Conservation (phyloP, 2,113 vertebrate species). For the Melanotaenia duboulayi region DNA sequence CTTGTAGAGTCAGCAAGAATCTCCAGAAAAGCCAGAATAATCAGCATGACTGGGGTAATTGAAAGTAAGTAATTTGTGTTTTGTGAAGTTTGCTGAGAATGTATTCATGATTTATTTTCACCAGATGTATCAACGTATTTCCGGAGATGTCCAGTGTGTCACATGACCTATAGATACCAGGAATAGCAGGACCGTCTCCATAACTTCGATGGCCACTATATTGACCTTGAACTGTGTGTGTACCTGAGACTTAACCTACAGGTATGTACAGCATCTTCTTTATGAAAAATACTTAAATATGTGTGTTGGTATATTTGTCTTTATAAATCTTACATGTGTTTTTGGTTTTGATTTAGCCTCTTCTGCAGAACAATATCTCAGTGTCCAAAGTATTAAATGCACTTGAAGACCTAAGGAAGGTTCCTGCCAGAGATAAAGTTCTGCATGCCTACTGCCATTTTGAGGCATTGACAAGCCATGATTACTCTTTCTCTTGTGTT, state of each 20-base stretch:
- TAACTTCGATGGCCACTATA: slow-evolving; percentile 4
- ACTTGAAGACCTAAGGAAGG: neutral
- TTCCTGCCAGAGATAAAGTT: too few species aligned
- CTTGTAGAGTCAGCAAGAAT: neutral
- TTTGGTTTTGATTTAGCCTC: neutral
- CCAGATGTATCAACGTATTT: slow-evolving; percentile 1
- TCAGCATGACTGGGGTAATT: neutral
- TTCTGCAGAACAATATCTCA: neutral
- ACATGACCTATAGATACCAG: neutral
- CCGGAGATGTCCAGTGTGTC: neutral
- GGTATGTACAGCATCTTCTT: neutral
- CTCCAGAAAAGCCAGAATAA: neutral
- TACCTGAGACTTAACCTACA: too few species aligned
- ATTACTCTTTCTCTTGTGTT: neutral
- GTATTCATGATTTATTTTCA: neutral
- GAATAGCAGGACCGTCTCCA: slow-evolving; percentile 1
- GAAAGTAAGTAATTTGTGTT: neutral
- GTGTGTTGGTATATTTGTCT: too few species aligned
- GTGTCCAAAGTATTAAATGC: neutral
- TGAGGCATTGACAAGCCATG: too few species aligned
- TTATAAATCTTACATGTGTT: too few species aligned
- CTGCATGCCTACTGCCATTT: too few species aligned
- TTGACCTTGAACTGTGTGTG: neutral
- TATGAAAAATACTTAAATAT: neutral
- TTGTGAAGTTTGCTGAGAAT: neutral